Evolutionary conservation across 2,888 invertebrate genomes (phyloP), one percentile per base, ranked within the genome.

Genomic region (Cephus pulcher): DNA sequence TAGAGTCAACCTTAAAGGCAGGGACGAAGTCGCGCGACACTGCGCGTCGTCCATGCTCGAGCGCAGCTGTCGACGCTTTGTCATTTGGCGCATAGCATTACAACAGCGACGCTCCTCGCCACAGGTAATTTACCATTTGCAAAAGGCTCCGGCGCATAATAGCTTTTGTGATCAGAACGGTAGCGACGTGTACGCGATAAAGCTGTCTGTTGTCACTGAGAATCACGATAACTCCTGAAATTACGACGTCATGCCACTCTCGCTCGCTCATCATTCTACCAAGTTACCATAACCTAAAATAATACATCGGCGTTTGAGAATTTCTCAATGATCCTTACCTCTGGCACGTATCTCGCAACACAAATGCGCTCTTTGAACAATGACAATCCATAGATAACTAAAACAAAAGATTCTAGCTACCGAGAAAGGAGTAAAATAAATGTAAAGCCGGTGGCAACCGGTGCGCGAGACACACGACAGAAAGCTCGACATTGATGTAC

Each of bases 381-480:
- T 56, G 15, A 56, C 56, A 15, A 40, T 56, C 56, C 56, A 23
- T 9, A 23, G 56, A 56, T 15, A 56, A 23, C 2, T 56, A 56
- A 56, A 40, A 40, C 40, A 40, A 40, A 56, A 56, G 56, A 56
- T 69, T n/a, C 69, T 74, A 68, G 40, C 40, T 71, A 74, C 74
- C 73, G 77, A 34, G 74, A 70, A 23, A 23, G 73, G 69, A 76
- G 70, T 73, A 70, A 74, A 80, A 68, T 74, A 68, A 35, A 35
- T 73, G 69, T 77, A 77, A 80, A 75, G 34, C 69, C 33, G 40
- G 30, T 32, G 33, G 33, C 34, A 69, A 74, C 71, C 32, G 73
- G 35, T 56, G 56, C 56, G 23, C 56, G 23, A 23, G 56, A 56
- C 23, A 56, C 23, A 56, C 56, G 56, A 56, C 56, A 56, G 56